Evolutionary conservation across 2,797 vertebrate species (phyloP).

Genomic region (Myripristis murdjan): DNA sequence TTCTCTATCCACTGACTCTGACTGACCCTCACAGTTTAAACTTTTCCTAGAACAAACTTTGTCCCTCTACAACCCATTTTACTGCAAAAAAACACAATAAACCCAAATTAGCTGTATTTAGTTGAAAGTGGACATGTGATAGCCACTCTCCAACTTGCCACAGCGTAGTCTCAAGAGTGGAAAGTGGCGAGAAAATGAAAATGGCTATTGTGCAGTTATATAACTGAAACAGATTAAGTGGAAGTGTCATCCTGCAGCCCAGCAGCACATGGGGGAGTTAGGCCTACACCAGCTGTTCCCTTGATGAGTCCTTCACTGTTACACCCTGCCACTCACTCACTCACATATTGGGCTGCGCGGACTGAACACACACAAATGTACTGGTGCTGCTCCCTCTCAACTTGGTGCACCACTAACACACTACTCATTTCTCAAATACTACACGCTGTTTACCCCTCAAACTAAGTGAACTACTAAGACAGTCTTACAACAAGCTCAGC

Average conservation of each 20-base stretch:
- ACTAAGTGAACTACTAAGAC: background rate
- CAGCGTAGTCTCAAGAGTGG: background rate
- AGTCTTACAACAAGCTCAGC: background rate
- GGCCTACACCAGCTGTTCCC: conserved; percentile 6
- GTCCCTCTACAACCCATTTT: background rate
- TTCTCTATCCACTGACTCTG: conserved; percentile 2
- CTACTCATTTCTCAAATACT: background rate
- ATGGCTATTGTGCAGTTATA: conserved; percentile 5
- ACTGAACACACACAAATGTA: background rate
- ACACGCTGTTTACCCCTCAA: background rate
- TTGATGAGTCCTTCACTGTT: background rate
- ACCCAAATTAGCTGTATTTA: background rate
- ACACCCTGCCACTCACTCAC: background rate
- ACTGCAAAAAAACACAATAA: too few species aligned
- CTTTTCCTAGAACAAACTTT: background rate
- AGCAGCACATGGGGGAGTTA: background rate
- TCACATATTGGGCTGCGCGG: background rate
- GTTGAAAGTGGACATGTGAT: background rate
- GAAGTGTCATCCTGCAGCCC: conserved; percentile 1
- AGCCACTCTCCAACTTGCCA: background rate
- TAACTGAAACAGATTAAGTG: background rate
- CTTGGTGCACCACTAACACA: background rate
- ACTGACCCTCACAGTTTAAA: background rate
- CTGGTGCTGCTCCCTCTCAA: background rate
- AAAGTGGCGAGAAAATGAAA: background rate